These are phyloP conservation scores for Lepidurus arcticus DNA, from an alignment of 1,140 invertebrate genomes.

Conservation along the genomic window DNA sequence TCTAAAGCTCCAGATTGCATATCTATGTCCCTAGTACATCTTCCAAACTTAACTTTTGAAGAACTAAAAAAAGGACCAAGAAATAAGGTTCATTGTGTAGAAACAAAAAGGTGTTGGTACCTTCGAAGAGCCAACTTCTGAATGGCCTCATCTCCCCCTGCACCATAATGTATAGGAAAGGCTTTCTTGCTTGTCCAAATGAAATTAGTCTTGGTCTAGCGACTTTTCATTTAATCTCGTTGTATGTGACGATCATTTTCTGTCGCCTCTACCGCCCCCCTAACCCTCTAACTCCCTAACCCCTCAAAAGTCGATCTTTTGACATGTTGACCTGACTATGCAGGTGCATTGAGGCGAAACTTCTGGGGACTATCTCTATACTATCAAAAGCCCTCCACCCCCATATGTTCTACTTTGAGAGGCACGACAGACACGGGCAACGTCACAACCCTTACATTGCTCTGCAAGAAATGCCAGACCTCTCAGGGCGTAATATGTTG, in stretches of 20 bases:
- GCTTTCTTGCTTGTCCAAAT: not conserved
- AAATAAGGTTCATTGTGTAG: no score
- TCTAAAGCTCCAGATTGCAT: no score
- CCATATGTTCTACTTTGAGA: slow-evolving; percentile 15
- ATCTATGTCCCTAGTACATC: no score
- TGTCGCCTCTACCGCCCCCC: not conserved
- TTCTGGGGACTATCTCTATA: not conserved
- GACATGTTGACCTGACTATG: not conserved
- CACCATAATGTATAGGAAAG: no score
- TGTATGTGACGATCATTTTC: slow-evolving; percentile 14
- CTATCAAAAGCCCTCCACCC: not conserved
- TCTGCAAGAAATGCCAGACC: not conserved
- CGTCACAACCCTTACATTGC: not conserved
- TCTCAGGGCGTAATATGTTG: not conserved
- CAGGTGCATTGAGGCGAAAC: slow-evolving; percentile 17
- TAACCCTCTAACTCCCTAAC: not conserved
- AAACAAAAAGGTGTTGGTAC: no score
- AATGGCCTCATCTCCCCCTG: no score
- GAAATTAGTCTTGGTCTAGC: slow-evolving; percentile 5
- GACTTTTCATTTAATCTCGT: slow-evolving; percentile 12
- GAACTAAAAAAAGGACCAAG: no score
- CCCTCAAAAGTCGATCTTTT: no score
- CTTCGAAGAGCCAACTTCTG: no score
- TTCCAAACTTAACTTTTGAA: no score
- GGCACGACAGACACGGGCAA: not conserved